A percentile compares a stretch with the other conserved stretches of the same genome.
Conservation (phyloP, 2,888 invertebrate species). For the Ophioninae sp. region DNA sequence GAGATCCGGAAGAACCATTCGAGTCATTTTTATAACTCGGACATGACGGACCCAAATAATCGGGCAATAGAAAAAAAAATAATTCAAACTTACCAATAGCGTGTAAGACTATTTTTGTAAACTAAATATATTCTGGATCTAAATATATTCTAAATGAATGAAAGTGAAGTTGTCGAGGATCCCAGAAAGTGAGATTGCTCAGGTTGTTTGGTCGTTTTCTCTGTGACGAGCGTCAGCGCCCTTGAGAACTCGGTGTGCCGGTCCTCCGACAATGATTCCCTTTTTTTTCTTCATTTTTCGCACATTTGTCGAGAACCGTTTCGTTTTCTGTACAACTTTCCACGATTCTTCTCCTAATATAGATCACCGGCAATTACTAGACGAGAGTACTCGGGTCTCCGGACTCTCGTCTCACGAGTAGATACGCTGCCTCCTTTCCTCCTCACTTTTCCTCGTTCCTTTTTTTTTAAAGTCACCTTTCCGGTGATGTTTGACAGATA, state of each 20-base stretch:
- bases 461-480: conserved; percentile 34
- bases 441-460: conserved; percentile 15
- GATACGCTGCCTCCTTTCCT: conserved; percentile 24
- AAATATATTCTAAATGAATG: neutral
- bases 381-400: conserved; percentile 30
- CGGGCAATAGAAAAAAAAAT: too few species aligned
- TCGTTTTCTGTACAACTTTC: conserved; percentile 66
- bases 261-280: conserved; percentile 35
- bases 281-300: conserved; percentile 46
- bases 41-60: too few species aligned
- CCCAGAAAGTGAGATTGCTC: neutral
- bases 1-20: neutral
- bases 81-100: neutral
- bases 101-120: neutral
- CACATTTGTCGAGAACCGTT: conserved; percentile 36
- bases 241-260: conserved; percentile 33
- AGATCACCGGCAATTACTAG: conserved; percentile 38
- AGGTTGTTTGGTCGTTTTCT: neutral
- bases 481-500: conserved; percentile 35
- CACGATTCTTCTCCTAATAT: conserved; percentile 59
- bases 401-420: conserved; percentile 18
- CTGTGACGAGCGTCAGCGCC: conserved; percentile 9
- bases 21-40: neutral
- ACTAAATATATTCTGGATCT: neutral
- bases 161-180: neutral